Evolutionary conservation across 2,888 invertebrate species (phyloP), one percentile per base, ranked within the genome.

Genomic region (Dioctria rufipes): DNA sequence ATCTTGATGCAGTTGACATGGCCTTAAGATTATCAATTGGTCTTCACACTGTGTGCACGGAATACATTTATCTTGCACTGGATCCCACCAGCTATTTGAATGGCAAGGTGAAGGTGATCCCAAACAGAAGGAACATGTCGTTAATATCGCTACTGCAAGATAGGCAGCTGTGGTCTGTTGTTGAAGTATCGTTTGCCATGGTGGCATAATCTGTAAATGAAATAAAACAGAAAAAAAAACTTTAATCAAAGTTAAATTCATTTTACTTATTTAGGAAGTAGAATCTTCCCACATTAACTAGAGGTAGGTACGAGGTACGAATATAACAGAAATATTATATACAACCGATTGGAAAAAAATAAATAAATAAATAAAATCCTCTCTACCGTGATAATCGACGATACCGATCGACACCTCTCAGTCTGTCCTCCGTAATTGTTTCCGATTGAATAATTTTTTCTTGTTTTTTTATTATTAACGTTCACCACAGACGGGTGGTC

Each of bases 1-100:
- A 89, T 95, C 94, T 82, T 93, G 91, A 89, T 95, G 93, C 81
- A 93, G 89, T 85, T 94, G 93, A 89, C 95, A 95, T 80, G 95
- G 95, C 79, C 92, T 91, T 83, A 93, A 88, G 61, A 94, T 94
- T 82, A 94, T 92, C 85, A 91, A 88, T 80, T 87, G 88, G 80
- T 91, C 91, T 84, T 92, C 92, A 89, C 95, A 95, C 86, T 90
- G 90, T 80, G 94, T 93, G 90, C 95, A 95, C 81, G 93, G 92
- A 85, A 91, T 89, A 89, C 95, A 95, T 84, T 89, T 88, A 87
- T 92, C 92, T 83, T 90, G 90, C 84, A 91, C 90, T 83, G 92
- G 90, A 88, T 94, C 92, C 92, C 94, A 94, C 92, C 93, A 95
- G 87, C 92, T 92, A 84, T 91, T 90, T 71, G 93, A 92, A 83